A percentile compares a stretch with the other conserved stretches of the same genome.
phyloP scores from a whole-genome alignment of 2,113 vertebrate species.

The Laticauda colubrina region DNA sequence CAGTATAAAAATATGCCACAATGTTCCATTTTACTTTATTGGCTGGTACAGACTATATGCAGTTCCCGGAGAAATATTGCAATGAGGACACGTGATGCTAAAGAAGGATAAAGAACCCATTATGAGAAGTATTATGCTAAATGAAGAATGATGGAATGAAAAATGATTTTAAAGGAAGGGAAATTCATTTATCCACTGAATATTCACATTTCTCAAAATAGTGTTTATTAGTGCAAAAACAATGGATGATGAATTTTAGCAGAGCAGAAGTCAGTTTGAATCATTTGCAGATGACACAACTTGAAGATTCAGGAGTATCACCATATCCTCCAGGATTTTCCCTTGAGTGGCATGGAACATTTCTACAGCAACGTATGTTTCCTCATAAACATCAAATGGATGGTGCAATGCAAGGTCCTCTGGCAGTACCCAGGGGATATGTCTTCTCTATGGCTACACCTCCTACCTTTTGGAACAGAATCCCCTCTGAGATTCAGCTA shows the following conservation, averaged over 20 bases:
- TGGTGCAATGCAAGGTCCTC: background rate
- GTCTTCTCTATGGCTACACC: background rate
- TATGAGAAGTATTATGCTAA: background rate
- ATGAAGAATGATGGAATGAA: background rate
- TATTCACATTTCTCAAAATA: background rate
- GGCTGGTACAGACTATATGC: background rate
- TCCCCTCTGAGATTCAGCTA: background rate
- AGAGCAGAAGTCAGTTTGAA: background rate
- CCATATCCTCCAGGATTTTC: background rate
- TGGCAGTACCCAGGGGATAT: background rate
- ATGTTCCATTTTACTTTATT: background rate
- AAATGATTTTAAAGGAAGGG: background rate
- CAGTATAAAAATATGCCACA: background rate
- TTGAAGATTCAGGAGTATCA: background rate
- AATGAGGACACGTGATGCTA: background rate
- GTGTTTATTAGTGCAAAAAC: background rate
- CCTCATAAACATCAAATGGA: background rate
- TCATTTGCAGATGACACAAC: background rate
- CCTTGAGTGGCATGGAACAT: background rate
- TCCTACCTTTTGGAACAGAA: background rate
- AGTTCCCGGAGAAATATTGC: background rate
- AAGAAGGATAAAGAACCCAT: background rate
- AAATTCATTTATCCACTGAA: background rate
- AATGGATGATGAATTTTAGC: background rate
- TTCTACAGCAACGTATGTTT: background rate